Evolutionary conservation across 2,888 invertebrate genomes (phyloP).

Genomic region (Melanchra persicariae): DNA sequence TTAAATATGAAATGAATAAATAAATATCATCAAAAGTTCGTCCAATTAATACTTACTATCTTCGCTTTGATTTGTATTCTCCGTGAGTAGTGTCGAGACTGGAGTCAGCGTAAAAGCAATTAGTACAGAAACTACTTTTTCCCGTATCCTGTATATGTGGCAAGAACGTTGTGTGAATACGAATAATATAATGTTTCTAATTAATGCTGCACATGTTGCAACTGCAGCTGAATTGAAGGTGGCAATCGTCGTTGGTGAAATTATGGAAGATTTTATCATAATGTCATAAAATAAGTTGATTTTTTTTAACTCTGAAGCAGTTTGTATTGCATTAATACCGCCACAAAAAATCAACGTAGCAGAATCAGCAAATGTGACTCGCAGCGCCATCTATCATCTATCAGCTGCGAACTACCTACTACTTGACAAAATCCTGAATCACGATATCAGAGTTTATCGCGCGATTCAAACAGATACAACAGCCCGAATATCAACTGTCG

Average conservation of each 20-base stretch:
- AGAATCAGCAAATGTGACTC: too few relatives aligned
- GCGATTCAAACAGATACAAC: too few relatives aligned
- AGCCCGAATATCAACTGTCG: too few relatives aligned
- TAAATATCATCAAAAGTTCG: slow-evolving; percentile 26
- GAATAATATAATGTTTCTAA: slow-evolving; percentile 19
- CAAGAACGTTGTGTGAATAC: slow-evolving; percentile 29
- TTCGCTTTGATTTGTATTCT: slow-evolving; percentile 59
- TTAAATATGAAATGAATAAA: slow-evolving; percentile 31
- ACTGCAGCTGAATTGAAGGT: background rate
- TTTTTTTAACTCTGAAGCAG: background rate
- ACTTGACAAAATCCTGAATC: too few relatives aligned
- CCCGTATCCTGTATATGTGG: slow-evolving; percentile 44
- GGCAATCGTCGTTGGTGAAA: background rate
- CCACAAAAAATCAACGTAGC: too few relatives aligned
- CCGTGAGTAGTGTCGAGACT: slow-evolving; percentile 38
- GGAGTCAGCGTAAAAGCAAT: slow-evolving; percentile 60
- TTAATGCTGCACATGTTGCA: slow-evolving; percentile 21
- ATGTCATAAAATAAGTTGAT: background rate
- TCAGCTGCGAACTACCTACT: too few relatives aligned
- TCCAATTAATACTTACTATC: slow-evolving; percentile 50
- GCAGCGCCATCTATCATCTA: too few relatives aligned
- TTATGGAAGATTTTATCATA: background rate
- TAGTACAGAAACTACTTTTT: slow-evolving; percentile 57
- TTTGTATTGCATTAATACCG: too few relatives aligned
- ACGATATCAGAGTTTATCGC: too few relatives aligned